These are phyloP conservation scores for Globicephala melas DNA, from an alignment of 2,113 vertebrate species.

Conservation along the genomic window DNA sequence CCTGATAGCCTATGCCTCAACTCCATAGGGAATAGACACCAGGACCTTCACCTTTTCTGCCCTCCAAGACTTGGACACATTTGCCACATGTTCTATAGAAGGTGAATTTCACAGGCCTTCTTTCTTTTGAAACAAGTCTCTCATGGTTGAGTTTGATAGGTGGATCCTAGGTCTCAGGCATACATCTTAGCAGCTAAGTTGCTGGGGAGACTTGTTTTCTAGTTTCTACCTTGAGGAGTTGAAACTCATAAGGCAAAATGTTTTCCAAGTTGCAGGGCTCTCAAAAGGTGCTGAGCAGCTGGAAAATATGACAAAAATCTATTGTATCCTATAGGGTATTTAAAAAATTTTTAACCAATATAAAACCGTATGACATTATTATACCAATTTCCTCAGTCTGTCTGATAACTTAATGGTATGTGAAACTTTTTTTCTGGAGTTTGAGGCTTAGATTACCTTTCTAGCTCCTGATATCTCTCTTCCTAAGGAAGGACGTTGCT, in stretches of 20 bases:
- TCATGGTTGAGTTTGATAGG: not conserved
- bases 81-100: not conserved
- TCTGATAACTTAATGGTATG: not conserved
- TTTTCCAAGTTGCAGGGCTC: not conserved
- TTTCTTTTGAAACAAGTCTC: not conserved
- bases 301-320: not conserved
- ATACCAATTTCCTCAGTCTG: not conserved
- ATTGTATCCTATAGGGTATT: not conserved
- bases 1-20: not conserved
- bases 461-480: not conserved
- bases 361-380: not conserved
- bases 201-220: not conserved
- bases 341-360: not conserved
- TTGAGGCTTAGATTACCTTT: not conserved
- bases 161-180: not conserved
- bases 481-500: not conserved
- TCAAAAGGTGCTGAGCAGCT: not conserved
- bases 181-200: not conserved
- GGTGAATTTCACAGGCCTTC: not conserved
- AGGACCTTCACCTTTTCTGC: not conserved
- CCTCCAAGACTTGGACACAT: not conserved
- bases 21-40: not conserved
- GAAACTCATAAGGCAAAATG: not conserved
- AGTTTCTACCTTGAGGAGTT: not conserved
- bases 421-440: not conserved